Conservation (phyloP, 2,888 invertebrate species). For the Liodrosophila aerea region DNA sequence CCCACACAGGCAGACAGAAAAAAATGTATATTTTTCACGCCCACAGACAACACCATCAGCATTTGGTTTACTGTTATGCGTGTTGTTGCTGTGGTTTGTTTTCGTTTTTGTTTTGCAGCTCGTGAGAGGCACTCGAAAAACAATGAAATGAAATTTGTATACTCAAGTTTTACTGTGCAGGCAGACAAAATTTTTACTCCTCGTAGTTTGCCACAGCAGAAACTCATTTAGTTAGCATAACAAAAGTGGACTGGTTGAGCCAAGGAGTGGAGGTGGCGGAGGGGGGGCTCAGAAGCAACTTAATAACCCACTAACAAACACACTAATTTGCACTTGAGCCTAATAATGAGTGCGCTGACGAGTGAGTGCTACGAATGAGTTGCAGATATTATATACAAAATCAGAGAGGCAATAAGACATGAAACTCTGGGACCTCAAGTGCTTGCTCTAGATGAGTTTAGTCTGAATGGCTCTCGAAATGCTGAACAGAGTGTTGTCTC, state of each 20-base stretch:
- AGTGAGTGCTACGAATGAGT: slow-evolving; percentile 61
- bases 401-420: neutral
- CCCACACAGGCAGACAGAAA: slow-evolving; percentile 27
- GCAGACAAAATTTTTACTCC: slow-evolving; percentile 48
- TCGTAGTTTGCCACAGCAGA: slow-evolving; percentile 41
- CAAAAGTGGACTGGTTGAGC: slow-evolving; percentile 34
- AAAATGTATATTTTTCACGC: slow-evolving; percentile 22
- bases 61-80: too few species aligned
- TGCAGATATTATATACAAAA: slow-evolving; percentile 31
- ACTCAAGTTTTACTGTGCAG: slow-evolving; percentile 75
- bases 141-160: slow-evolving; percentile 78
- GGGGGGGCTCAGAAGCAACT: slow-evolving; percentile 42
- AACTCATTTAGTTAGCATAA: slow-evolving; percentile 77
- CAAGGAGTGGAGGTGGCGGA: slow-evolving; percentile 1
- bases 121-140: slow-evolving; percentile 70
- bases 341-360: slow-evolving; percentile 78
- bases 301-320: slow-evolving; percentile 78
- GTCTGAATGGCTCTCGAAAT: slow-evolving; percentile 38
- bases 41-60: neutral
- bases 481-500: slow-evolving; percentile 51
- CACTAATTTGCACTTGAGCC: slow-evolving; percentile 79
- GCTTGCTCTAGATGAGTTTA: slow-evolving; percentile 47
- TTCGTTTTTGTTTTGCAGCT: slow-evolving; percentile 15
- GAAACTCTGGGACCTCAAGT: slow-evolving; percentile 41
- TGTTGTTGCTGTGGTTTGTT: slow-evolving; percentile 21